Evolutionary conservation across 2,888 invertebrate genomes (phyloP), one percentile per base, ranked within the genome.

Genomic region (Orthosia incerta): DNA sequence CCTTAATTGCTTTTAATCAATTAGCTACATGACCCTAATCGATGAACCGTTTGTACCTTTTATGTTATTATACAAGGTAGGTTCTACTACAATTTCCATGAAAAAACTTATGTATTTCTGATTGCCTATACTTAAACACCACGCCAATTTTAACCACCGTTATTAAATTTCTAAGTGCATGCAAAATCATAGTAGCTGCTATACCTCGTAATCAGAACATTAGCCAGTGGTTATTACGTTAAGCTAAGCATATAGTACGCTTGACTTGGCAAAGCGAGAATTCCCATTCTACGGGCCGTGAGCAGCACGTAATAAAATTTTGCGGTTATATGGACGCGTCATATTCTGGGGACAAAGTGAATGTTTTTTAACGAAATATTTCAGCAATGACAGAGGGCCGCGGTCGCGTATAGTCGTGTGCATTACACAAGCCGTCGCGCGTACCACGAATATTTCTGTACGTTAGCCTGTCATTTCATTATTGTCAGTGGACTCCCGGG

Each of bases 281-380:
- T 69, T 45, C 39, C 39, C 39, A 64, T 57, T 60, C 70, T 60
- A 53, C 63, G 63, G 31, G 16, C 31, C 45, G 60, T 66, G 59
- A 73, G 64, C 59, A 66, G 60, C 62, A 80, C 77, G 77, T 74
- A 80, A 82, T 86, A 82, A 79, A 87, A 80, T 80, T 76, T 79
- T 82, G 70, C 71, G 74, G 80, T 78, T 76, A 57, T 80, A 64
- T 63, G 71, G 66, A 53, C 66, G 50, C 66, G 66, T 85, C 57
- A 71, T 61, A 55, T 83, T 70, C 60, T 20, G 50, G 59, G 60
- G 48, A 82, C 82, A 88, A 87, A 88, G 80, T 80, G 78, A 86
- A 86, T 81, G 68, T 85, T 88, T 89, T 85, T 84, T 83, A 75
- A 76, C 79, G 60, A 86, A 89, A 88, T 87, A 89, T 88, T 85